A percentile compares a stretch with the other conserved stretches of the same genome.
Conservation (phyloP, 2,113 vertebrate species). For the Halichoeres trimaculatus region DNA sequence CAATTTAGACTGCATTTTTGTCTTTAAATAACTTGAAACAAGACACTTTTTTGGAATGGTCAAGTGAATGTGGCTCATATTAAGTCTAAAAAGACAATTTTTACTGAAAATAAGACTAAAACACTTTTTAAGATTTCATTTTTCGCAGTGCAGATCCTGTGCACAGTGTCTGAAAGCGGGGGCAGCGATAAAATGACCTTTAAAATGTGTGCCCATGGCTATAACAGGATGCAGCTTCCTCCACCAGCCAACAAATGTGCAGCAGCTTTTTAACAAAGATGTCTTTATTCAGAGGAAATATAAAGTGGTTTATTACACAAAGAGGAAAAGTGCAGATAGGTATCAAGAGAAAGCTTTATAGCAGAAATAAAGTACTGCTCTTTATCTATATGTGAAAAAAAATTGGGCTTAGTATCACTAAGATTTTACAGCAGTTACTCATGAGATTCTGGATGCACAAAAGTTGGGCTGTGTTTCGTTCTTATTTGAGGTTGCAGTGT, state of each 20-base stretch:
- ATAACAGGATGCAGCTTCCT: slow-evolving; percentile 52
- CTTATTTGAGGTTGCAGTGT: too few relatives aligned
- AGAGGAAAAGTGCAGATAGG: slow-evolving; percentile 16
- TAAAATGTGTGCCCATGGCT: slow-evolving; percentile 28
- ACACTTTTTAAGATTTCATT: too few relatives aligned
- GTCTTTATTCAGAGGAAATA: slow-evolving; percentile 54
- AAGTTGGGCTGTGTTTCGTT: too few relatives aligned
- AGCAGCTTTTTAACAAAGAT: slow-evolving; percentile 62
- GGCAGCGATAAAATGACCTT: slow-evolving; percentile 49
- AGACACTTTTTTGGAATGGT: too few relatives aligned
- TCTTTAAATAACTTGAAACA: too few relatives aligned
- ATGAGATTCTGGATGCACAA: too few relatives aligned
- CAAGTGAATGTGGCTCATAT: too few relatives aligned
- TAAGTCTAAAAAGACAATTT: too few relatives aligned
- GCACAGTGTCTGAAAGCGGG: not conserved
- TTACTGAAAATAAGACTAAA: too few relatives aligned
- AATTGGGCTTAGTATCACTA: not conserved
- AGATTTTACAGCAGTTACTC: not conserved
- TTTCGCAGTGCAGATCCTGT: too few relatives aligned
- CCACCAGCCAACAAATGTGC: not conserved
- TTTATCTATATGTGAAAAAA: slow-evolving; percentile 31
- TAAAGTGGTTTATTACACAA: slow-evolving; percentile 27
- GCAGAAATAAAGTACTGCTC: slow-evolving; percentile 12
- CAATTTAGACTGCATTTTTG: too few relatives aligned
- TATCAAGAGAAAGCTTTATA: slow-evolving; percentile 6